Base-by-base conservation (phyloP, 2,888 invertebrate species). In the Matsumyia berberina region DNA sequence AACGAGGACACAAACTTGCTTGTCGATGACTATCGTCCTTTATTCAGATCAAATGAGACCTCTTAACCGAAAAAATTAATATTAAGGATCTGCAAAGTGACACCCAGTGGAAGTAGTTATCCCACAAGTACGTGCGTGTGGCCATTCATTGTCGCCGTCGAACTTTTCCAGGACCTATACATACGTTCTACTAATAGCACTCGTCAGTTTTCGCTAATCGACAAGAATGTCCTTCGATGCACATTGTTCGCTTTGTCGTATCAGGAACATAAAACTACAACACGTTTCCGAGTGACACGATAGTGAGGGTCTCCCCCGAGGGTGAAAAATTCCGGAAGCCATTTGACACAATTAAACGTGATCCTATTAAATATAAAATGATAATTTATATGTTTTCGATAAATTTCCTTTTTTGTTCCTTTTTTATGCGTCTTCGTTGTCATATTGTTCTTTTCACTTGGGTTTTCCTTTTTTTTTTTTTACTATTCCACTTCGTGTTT, bases 341-440 rank as follows among this genome's bases (percentile, higher is more conserved):
- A 80, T 85, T 76, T 72, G 62, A 85, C 85, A 85, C 85, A 85
- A 80, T 80, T 80, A 79, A 79, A 83, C 74, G 85, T 85, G 85
- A 85, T 85, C 85, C 85, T 85, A 85, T 85, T 85, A 85, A 53
- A 70, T 80, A 70, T 76, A 85, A 85, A 85, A 85, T 74, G 69
- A 85, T 85, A 85, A 85, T 85, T 85, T 85, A 85, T 85, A 80
- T 70, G 85, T 85, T 80, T 85, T 76, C 80, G 74, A 85, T 85
- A 70, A 80, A 76, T 76, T 79, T 57, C 29, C 49, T 55, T 70
- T 24, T 51, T 31, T 64, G 69, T 81, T 66, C 77, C 77, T 73
- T 72, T 73, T 78, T 60, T 62, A 55, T 57, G 58, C 46, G 57
- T 66, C 58, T 33, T 72, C 82, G 78, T 35, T 39, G 72, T 64